Percentiles rank a stretch among this genome's conserved stretches.
Conservation (phyloP, 2,797 vertebrate species). For the Epinephelus coioides region DNA sequence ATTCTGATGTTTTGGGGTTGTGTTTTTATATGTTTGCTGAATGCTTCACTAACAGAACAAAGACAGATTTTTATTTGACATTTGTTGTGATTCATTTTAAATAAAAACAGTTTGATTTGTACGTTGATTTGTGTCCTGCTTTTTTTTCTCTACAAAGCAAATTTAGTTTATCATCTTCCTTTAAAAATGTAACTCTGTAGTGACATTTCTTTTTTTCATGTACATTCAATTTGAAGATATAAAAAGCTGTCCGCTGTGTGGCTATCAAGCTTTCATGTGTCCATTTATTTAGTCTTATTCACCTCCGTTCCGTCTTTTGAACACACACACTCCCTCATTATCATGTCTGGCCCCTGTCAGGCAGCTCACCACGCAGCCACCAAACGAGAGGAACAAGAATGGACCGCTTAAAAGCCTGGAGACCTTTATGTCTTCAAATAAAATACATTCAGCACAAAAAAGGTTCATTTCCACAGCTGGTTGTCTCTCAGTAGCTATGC, state of each 20-base stretch:
- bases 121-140: conserved; percentile 14
- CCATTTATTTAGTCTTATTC: conserved; percentile 66
- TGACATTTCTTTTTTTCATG: conserved; percentile 22
- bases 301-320: conserved; percentile 64
- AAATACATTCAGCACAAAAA: conserved; percentile 43
- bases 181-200: conserved; percentile 33
- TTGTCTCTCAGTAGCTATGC: conserved; percentile 41
- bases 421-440: conserved; percentile 57
- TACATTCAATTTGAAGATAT: conserved; percentile 43
- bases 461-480: conserved; percentile 64
- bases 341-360: conserved; percentile 69
- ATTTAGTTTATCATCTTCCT: conserved; percentile 42
- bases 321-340: conserved; percentile 70
- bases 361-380: conserved; percentile 56
- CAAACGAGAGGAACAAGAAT: conserved; percentile 56
- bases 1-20: conserved; percentile 59
- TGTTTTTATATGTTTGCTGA: conserved; percentile 50
- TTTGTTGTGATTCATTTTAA: conserved; percentile 71
- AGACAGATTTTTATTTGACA: conserved; percentile 61
- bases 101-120: conserved; percentile 72
- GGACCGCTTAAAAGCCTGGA: conserved; percentile 60
- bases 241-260: conserved; percentile 48
- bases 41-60: conserved; percentile 62
- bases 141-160: not conserved
- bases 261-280: conserved; percentile 68